phyloP scores from a whole-genome alignment of 2,888 invertebrate genomes.

The Vanessa cardui region DNA sequence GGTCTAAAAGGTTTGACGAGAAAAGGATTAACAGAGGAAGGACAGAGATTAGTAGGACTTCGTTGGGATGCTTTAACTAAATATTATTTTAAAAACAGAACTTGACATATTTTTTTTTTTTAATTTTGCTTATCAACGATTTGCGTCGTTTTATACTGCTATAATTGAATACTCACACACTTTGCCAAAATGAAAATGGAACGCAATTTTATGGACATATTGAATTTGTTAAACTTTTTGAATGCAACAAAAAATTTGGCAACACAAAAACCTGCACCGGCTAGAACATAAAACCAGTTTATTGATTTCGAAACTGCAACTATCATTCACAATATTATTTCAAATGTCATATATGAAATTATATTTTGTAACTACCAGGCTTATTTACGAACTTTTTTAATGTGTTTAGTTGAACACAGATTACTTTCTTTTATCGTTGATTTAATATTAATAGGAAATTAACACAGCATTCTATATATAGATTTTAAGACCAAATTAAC shows the following conservation, averaged over 20 bases:
- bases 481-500: background rate
- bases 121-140: too few species aligned
- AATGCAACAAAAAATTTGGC: conserved; percentile 23
- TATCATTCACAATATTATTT: conserved; percentile 31
- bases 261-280: conserved; percentile 29
- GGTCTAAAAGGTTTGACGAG: too few species aligned
- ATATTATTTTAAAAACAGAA: too few species aligned
- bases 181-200: background rate
- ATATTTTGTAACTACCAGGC: background rate
- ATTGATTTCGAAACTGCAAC: conserved; percentile 30
- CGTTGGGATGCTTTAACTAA: too few species aligned
- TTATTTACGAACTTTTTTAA: background rate
- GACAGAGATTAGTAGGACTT: too few species aligned
- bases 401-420: background rate
- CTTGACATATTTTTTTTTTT: too few species aligned
- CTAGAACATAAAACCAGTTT: conserved; percentile 30
- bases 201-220: conserved; percentile 9
- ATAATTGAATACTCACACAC: too few species aligned
- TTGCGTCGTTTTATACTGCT: too few species aligned
- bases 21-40: too few species aligned
- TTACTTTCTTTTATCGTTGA: background rate
- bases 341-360: conserved; percentile 13
- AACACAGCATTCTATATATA: too few species aligned
- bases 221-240: conserved; percentile 3
- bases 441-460: background rate